phyloP scores from a whole-genome alignment of 2,888 invertebrate species.

The Altica lythri region DNA sequence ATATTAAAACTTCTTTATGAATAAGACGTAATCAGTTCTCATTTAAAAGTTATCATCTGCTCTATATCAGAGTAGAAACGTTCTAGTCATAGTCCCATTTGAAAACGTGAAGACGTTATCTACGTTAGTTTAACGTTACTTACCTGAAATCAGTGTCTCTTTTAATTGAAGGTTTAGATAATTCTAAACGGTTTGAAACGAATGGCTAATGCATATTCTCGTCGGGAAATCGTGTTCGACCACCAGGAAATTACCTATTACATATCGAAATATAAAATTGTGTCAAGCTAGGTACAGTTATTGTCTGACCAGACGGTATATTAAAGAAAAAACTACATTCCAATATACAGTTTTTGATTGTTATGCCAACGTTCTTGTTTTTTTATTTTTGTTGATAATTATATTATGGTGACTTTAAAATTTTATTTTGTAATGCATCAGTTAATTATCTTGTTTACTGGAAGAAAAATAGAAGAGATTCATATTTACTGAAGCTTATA shows the following conservation, averaged over 20 bases:
- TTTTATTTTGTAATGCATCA: no score
- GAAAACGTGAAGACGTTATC: constrained; percentile 23
- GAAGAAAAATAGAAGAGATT: no score
- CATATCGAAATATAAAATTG: constrained; percentile 19
- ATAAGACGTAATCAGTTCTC: no score
- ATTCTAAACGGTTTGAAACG: constrained; percentile 22
- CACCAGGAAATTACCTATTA: constrained; percentile 20
- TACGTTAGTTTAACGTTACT: constrained; percentile 19
- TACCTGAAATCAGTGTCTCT: constrained; percentile 18
- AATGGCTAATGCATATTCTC: constrained; percentile 26
- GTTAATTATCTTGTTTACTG: no score
- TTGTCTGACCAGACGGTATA: background rate
- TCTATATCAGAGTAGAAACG: constrained; percentile 8
- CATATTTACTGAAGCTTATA: no score
- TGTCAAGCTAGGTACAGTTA: constrained; percentile 9
- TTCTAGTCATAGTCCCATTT: constrained; percentile 13
- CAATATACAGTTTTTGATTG: no score
- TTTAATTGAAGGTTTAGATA: constrained; percentile 22
- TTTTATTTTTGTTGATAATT: no score
- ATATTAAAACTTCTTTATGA: no score
- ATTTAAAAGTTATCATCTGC: constrained; percentile 1
- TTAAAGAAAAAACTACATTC: background rate
- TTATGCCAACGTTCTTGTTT: no score
- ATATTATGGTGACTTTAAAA: no score
- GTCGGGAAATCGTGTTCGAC: constrained; percentile 19